These are phyloP conservation scores for Tuberolachnus salignus DNA, from an alignment of 2,888 invertebrate species.

Conservation along the genomic window DNA sequence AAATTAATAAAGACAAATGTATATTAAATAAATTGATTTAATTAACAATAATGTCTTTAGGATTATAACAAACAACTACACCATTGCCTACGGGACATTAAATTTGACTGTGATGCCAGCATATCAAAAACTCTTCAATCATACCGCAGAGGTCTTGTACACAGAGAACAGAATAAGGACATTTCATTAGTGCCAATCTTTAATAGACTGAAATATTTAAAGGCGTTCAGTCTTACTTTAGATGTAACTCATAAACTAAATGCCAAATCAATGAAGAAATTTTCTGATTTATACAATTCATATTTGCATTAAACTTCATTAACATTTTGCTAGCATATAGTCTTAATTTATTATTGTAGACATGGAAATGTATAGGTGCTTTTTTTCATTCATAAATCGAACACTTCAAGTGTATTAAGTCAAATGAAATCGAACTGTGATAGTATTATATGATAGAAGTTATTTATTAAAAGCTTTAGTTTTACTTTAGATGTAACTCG, in stretches of 20 bases:
- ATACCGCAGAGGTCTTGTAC: conserved; percentile 41
- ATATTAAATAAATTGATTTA: neutral
- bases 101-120: conserved; percentile 41
- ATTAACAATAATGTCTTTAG: conserved; percentile 17
- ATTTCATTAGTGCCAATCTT: conserved; percentile 36
- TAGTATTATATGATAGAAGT: conserved; percentile 36
- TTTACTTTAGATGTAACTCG: conserved; percentile 45
- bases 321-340: neutral
- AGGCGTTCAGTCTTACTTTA: conserved; percentile 39
- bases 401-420: conserved; percentile 19
- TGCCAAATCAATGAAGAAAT: conserved; percentile 30
- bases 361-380: conserved; percentile 5
- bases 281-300: conserved; percentile 39
- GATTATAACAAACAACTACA: conserved; percentile 44
- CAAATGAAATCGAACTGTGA: conserved; percentile 44
- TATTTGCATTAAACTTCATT: conserved; percentile 24
- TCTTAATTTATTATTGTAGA: conserved; percentile 16
- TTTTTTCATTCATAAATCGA: conserved; percentile 22
- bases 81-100: conserved; percentile 43
- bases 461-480: conserved; percentile 42
- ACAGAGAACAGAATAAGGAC: conserved; percentile 38
- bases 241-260: conserved; percentile 50
- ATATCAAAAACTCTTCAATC: conserved; percentile 50
- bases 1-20: no score
- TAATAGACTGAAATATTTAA: conserved; percentile 45